These are phyloP conservation scores for Drosophila arizonae DNA, from an alignment of 1,140 invertebrate genomes.

Conservation along the genomic window DNA sequence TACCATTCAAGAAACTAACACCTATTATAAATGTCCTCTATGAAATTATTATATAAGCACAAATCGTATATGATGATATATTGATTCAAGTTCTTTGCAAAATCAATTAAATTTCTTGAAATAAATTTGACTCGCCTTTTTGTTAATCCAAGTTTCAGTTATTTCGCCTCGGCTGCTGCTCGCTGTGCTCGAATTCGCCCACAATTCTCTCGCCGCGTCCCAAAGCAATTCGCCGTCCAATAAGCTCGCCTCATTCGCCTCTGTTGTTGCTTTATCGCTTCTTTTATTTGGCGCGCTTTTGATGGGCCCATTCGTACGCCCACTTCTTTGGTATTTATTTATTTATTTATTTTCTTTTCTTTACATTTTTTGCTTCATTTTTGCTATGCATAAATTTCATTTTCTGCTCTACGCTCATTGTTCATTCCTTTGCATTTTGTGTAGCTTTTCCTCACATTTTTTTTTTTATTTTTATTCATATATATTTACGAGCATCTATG, in stretches of 20 bases:
- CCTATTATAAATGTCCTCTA: no score
- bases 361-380: slow-evolving; percentile 39
- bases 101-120: no score
- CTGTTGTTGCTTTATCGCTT: slow-evolving; percentile 36
- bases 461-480: slow-evolving; percentile 43
- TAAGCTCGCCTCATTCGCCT: slow-evolving; percentile 27
- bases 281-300: slow-evolving; percentile 70
- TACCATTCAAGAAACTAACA: no score
- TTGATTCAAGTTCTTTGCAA: no score
- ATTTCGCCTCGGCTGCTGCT: background rate
- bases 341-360: slow-evolving; percentile 1
- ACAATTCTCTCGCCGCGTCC: background rate
- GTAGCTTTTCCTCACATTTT: slow-evolving; percentile 5
- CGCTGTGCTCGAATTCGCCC: background rate
- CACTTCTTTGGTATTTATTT: slow-evolving; percentile 29
- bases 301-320: slow-evolving; percentile 62
- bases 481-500: slow-evolving; percentile 57
- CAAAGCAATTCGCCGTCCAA: slow-evolving; percentile 10
- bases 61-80: no score
- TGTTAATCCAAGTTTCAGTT: no score
- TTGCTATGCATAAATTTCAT: slow-evolving; percentile 74
- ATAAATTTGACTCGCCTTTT: no score
- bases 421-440: slow-evolving; percentile 75
- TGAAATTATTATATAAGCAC: no score
- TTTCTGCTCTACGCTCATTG: slow-evolving; percentile 67